phyloP scores from a whole-genome alignment of 2,797 vertebrate species.

The Cynopterus sphinx region DNA sequence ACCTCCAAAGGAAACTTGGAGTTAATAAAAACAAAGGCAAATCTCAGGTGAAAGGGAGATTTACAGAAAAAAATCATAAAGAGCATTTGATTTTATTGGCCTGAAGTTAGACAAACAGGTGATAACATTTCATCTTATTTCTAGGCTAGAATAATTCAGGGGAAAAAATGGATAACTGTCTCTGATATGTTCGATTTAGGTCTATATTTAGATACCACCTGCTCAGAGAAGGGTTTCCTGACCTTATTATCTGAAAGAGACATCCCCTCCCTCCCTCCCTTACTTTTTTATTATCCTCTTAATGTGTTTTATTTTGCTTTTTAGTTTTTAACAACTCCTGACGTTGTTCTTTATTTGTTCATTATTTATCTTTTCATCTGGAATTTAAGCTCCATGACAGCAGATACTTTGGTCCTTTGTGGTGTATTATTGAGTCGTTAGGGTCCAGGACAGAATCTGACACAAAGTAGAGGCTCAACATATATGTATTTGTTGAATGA shows the following conservation, averaged over 20 bases:
- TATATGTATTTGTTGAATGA: background rate
- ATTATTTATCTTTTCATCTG: background rate
- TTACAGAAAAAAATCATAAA: conserved; percentile 28
- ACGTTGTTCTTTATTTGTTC: background rate
- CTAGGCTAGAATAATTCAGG: background rate
- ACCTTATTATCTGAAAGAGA: background rate
- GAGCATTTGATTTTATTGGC: background rate
- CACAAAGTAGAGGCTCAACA: background rate
- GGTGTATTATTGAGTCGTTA: background rate
- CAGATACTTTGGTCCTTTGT: background rate
- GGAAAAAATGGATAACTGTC: background rate
- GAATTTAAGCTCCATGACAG: background rate
- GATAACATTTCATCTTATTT: conserved; percentile 14
- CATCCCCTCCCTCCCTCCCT: background rate
- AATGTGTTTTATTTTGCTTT: background rate
- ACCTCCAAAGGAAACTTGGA: background rate
- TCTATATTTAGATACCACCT: background rate
- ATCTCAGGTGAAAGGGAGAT: background rate
- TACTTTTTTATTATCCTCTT: background rate
- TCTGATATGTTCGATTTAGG: background rate
- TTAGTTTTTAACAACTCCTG: background rate
- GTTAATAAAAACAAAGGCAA: background rate
- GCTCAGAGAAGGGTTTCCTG: background rate
- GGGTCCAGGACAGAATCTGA: background rate
- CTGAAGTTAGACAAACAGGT: background rate